These are phyloP conservation scores for Anthoptus insignis DNA, from an alignment of 2,888 invertebrate genomes.

Conservation along the genomic window DNA sequence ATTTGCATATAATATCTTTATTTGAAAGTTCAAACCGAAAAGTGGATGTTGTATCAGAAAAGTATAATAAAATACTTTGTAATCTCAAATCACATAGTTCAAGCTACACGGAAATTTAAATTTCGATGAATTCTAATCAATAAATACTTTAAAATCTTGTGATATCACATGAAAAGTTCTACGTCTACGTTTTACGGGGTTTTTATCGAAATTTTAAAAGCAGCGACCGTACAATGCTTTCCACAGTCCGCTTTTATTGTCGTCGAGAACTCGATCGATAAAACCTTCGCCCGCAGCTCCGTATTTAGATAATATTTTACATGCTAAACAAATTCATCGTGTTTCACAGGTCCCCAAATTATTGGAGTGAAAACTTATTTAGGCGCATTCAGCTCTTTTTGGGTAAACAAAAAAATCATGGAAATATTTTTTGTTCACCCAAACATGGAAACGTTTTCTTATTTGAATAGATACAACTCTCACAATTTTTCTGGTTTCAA, in stretches of 20 bases:
- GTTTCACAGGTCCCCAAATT: no score
- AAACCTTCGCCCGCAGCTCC: slow-evolving; percentile 60
- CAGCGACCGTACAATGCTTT: no score
- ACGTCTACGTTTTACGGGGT: slow-evolving; percentile 19
- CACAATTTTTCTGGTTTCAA: no score
- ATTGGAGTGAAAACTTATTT: no score
- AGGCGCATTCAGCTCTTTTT: no score
- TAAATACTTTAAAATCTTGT: slow-evolving; percentile 4
- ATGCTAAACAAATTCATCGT: slow-evolving; percentile 71
- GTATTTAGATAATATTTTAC: slow-evolving; percentile 81
- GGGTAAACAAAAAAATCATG: no score
- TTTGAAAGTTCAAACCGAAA: no score
- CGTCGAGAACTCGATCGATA: slow-evolving; percentile 64
- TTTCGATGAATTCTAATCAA: not conserved
- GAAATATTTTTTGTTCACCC: no score
- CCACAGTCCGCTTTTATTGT: slow-evolving; percentile 60
- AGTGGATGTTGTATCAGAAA: not conserved
- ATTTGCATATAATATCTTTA: no score
- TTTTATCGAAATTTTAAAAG: slow-evolving; percentile 39
- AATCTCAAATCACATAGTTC: not conserved
- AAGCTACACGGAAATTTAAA: not conserved
- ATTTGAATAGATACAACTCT: no score
- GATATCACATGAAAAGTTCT: slow-evolving; percentile 6
- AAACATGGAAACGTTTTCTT: no score
- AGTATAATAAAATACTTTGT: not conserved